phyloP scores from a whole-genome alignment of 2,888 invertebrate species.

The Apamea epomidion region DNA sequence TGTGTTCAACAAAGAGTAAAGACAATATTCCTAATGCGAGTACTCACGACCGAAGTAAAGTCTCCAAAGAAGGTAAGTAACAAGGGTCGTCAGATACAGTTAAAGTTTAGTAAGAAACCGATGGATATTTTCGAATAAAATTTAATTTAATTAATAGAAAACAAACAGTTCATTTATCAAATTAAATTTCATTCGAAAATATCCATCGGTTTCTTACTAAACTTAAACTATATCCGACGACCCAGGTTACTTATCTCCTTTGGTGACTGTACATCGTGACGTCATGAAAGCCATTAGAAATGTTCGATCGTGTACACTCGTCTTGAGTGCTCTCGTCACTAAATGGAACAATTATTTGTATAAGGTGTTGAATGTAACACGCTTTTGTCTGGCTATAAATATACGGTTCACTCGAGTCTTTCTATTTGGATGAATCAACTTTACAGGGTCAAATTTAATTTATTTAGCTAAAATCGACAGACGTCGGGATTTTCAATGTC shows the following conservation, averaged over 20 bases:
- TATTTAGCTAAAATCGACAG: too few relatives aligned
- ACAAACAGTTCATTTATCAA: too few relatives aligned
- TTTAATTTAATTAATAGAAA: too few relatives aligned
- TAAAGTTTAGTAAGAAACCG: too few relatives aligned
- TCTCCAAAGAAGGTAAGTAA: too few relatives aligned
- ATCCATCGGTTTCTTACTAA: too few relatives aligned
- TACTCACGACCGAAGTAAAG: constrained; percentile 31
- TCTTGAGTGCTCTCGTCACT: constrained; percentile 50
- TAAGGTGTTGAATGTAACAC: constrained; percentile 28
- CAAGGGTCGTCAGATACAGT: too few relatives aligned
- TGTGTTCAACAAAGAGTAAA: constrained; percentile 28
- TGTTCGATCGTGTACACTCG: constrained; percentile 53
- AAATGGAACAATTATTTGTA: constrained; percentile 55
- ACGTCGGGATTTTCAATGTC: neutral
- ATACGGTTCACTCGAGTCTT: neutral
- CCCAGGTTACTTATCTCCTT: too few relatives aligned
- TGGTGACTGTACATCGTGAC: constrained; percentile 30
- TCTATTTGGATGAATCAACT: constrained; percentile 12
- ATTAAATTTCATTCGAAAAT: too few relatives aligned
- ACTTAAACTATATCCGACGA: too few relatives aligned
- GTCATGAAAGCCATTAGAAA: constrained; percentile 58
- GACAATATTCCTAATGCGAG: constrained; percentile 33
- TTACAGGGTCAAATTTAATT: neutral
- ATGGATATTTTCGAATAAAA: too few relatives aligned
- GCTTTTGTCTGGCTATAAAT: neutral